Percentiles rank a stretch among this genome's conserved stretches.
phyloP scores from a whole-genome alignment of 2,113 vertebrate genomes.

The Gadus chalcogrammus region DNA sequence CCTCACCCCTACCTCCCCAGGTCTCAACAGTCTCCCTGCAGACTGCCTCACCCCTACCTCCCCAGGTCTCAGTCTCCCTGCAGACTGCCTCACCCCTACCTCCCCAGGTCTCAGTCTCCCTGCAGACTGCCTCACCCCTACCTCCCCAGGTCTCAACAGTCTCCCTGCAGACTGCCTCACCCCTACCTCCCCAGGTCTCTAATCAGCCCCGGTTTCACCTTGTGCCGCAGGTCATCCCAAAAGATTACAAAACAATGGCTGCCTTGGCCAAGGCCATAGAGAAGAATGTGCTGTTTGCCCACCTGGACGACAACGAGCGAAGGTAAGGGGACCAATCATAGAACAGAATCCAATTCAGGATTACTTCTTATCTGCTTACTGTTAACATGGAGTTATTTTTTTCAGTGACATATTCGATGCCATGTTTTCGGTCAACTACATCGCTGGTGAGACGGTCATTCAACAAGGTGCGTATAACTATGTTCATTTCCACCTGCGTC shows the following conservation, averaged over 20 bases:
- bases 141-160: too few species aligned
- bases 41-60: too few species aligned
- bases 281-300: conserved; percentile 88
- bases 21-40: too few species aligned
- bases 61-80: too few species aligned
- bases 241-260: conserved; percentile 93
- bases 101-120: too few species aligned
- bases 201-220: neutral
- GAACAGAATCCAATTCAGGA: neutral
- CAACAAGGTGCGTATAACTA: conserved; percentile 78
- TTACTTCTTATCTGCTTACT: neutral
- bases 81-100: too few species aligned
- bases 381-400: neutral
- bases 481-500: too few species aligned
- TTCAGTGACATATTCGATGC: conserved; percentile 88
- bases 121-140: too few species aligned
- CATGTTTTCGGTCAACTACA: conserved; percentile 88
- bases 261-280: conserved; percentile 90
- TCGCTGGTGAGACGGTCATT: conserved; percentile 88
- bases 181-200: too few species aligned
- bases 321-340: conserved; percentile 63
- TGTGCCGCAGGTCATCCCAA: conserved; percentile 83
- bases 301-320: conserved; percentile 88
- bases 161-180: too few species aligned
- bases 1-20: too few species aligned